Evolutionary conservation across 2,797 vertebrate species (phyloP), one percentile per base, ranked within the genome.

Genomic region (Syndactyla subalaris): DNA sequence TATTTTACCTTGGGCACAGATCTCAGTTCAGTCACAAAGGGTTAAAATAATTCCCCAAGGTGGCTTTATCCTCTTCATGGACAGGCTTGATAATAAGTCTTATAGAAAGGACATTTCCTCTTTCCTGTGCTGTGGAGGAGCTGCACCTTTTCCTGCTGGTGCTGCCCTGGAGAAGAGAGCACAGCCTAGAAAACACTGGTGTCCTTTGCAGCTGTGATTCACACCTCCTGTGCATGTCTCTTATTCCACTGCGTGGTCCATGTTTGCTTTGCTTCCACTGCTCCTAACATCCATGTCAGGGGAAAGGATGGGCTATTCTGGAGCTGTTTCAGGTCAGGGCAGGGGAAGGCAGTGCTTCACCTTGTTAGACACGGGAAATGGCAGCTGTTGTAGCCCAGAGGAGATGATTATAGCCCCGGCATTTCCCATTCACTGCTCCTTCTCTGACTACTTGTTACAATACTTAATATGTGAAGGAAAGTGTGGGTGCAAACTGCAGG

Each of bases 11-110:
- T 29, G 49, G 54, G 72, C 52, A 61, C 34, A 36, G 81, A 58
- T 51, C 57, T 85, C 62, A 59, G 11, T 79, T 83, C 45, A 66
- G 36, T n/a, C 58, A 49, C 20, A 68, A 54, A 68, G 76, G 30
- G 89, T 84, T 97, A 85, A 92, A 92, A 71, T 90, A 84, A 68
- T 84, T 89, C 81, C 63, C 62, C 57, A 48, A 32, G 54, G 46
- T 52, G 70, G 71, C 39, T 93, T 92, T 75, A 79, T 72, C 67
- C 63, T 90, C 76, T 76, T 91, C 68, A 73, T 51, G 62, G 70
- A 41, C 41, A 67, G 63, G 58, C 81, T 82, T 55, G 52, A 24
- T 81, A 81, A 81, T 85, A 29, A 54, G 79, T 65, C 67, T 74
- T 67, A 70, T 75, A 89, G 66, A 89, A 72, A 78, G 66, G 66